Percentiles rank a stretch among this genome's conserved stretches.
Conservation (phyloP, 2,113 vertebrate genomes). For the Malurus alboscapulatus region DNA sequence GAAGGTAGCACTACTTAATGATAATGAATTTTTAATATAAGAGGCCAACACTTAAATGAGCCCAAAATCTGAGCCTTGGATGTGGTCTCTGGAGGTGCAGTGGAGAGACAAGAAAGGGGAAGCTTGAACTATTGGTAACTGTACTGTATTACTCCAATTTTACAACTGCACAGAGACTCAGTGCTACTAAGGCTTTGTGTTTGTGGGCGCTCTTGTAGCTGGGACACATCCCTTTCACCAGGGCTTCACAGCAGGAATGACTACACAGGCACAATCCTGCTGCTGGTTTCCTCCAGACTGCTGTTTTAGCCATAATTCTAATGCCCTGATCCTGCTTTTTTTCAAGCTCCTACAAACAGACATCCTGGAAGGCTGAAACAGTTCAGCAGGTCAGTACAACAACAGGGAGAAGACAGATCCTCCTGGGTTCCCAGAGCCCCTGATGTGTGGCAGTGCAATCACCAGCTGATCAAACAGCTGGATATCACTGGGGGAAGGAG, state of each 20-base stretch:
- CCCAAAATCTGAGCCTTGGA: background rate
- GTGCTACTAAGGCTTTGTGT: background rate
- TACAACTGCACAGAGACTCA: background rate
- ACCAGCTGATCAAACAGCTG: conserved; percentile 44
- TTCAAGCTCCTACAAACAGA: background rate
- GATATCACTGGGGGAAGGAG: background rate
- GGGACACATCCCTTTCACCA: background rate
- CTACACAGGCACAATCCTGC: background rate
- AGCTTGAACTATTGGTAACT: background rate
- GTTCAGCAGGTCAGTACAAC: background rate
- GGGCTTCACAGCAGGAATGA: background rate
- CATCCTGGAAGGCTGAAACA: background rate
- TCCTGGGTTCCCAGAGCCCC: background rate
- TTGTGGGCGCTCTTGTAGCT: background rate
- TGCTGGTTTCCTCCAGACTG: background rate
- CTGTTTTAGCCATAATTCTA: background rate
- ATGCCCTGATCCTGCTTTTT: background rate
- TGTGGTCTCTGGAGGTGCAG: background rate
- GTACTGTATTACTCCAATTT: background rate
- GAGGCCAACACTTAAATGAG: background rate
- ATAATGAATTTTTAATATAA: background rate
- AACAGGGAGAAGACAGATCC: background rate
- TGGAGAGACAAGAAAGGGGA: background rate
- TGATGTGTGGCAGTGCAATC: background rate
- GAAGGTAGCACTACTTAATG: background rate